These are phyloP conservation scores for Neogobius melanostomus DNA, from an alignment of 2,113 vertebrate species.

Conservation along the genomic window DNA sequence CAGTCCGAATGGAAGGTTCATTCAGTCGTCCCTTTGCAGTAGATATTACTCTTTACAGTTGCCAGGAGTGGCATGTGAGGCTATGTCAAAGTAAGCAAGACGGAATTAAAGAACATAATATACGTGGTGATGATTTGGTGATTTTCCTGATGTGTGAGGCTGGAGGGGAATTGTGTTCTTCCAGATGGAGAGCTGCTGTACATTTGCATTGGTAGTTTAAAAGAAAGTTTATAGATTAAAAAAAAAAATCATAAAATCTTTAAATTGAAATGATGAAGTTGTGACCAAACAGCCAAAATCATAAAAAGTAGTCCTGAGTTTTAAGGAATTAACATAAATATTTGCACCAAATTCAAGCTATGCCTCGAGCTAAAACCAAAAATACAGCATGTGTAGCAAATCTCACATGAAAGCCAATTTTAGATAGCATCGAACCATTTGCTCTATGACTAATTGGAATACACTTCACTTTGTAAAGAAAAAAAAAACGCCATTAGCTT, in stretches of 20 bases:
- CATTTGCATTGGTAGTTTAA: slow-evolving; percentile 44
- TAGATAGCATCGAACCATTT: slow-evolving; percentile 73
- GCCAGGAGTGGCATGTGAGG: slow-evolving; percentile 49
- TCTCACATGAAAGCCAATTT: slow-evolving; percentile 73
- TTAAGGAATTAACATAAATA: slow-evolving; percentile 75
- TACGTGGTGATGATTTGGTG: too few relatives aligned
- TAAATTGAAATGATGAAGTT: slow-evolving; percentile 49
- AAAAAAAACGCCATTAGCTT: slow-evolving; percentile 56
- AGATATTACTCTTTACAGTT: slow-evolving; percentile 70
- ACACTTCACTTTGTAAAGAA: slow-evolving; percentile 65
- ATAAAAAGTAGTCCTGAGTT: slow-evolving; percentile 74
- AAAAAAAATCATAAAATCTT: slow-evolving; percentile 64
- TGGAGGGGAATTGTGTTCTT: slow-evolving; percentile 10
- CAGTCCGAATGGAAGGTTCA: slow-evolving; percentile 43
- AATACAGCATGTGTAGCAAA: slow-evolving; percentile 48
- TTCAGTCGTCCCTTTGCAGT: slow-evolving; percentile 61
- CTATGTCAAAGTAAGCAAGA: slow-evolving; percentile 11
- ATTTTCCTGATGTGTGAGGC: slow-evolving; percentile 17
- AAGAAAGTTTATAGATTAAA: slow-evolving; percentile 67
- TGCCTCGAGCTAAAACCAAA: slow-evolving; percentile 62
- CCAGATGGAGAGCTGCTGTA: slow-evolving; percentile 1
- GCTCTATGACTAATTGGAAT: slow-evolving; percentile 74
- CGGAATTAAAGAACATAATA: slow-evolving; percentile 5
- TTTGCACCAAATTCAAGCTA: slow-evolving; percentile 72
- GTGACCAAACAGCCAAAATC: slow-evolving; percentile 72